phyloP scores from a whole-genome alignment of 2,113 vertebrate species.

The Caranx ignobilis region DNA sequence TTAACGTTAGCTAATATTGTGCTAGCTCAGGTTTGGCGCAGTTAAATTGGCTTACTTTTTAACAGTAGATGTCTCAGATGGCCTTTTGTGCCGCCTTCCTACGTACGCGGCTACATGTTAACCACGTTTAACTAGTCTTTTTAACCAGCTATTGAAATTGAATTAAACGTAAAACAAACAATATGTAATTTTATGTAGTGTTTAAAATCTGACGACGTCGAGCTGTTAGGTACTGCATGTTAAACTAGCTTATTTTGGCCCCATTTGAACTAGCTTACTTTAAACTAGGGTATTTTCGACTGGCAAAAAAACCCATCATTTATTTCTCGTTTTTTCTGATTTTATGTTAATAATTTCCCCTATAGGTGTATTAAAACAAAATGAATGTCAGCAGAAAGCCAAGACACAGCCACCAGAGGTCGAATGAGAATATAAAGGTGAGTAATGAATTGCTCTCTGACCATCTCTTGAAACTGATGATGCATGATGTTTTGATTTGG shows the following conservation, averaged over 20 bases:
- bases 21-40: accelerated
- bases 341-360: background rate
- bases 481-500: no score
- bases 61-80: background rate
- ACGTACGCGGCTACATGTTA: background rate
- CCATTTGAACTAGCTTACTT: background rate
- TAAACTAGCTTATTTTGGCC: background rate
- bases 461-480: background rate
- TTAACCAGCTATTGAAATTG: no score
- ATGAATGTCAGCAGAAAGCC: constrained; percentile 85
- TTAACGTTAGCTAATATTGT: accelerated
- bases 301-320: background rate
- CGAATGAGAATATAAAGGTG: constrained; percentile 85
- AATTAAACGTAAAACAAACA: background rate
- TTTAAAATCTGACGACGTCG: background rate
- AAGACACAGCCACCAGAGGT: constrained; percentile 67
- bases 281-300: background rate
- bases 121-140: background rate
- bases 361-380: constrained; percentile 27
- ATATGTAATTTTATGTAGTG: no score
- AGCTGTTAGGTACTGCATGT: accelerated
- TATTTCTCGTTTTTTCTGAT: background rate
- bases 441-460: background rate
- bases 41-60: background rate
- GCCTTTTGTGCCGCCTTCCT: background rate